These are phyloP conservation scores for Lontra canadensis DNA, from an alignment of 2,113 vertebrate species.

Conservation along the genomic window DNA sequence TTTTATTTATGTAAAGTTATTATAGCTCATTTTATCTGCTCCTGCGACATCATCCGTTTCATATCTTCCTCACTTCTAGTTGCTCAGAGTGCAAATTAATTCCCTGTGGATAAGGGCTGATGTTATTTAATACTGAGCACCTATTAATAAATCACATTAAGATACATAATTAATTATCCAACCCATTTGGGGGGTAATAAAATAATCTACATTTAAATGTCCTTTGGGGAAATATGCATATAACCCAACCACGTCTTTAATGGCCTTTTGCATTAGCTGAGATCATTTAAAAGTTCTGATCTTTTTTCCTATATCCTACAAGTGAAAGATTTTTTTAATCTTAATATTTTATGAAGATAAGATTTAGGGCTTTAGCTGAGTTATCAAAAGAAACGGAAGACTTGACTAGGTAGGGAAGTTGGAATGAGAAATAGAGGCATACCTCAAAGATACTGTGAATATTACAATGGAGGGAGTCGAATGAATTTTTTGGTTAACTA, in stretches of 20 bases:
- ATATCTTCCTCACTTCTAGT: constrained; percentile 53
- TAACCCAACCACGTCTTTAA: neutral
- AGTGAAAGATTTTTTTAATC: neutral
- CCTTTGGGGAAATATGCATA: constrained; percentile 46
- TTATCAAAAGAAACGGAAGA: neutral
- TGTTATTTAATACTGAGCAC: constrained; percentile 69
- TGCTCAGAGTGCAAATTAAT: constrained; percentile 65
- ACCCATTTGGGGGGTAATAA: constrained; percentile 37
- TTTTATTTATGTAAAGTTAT: constrained; percentile 71
- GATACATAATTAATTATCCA: constrained; percentile 69
- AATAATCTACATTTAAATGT: constrained; percentile 58
- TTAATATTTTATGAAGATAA: neutral
- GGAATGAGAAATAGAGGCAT: neutral
- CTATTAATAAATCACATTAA: constrained; percentile 75
- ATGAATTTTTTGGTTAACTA: neutral
- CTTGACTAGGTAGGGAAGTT: neutral
- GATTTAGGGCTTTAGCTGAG: neutral
- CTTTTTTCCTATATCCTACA: neutral
- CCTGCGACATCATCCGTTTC: constrained; percentile 51
- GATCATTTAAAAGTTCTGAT: neutral
- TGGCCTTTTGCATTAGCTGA: neutral
- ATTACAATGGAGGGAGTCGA: neutral
- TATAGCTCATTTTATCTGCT: constrained; percentile 67
- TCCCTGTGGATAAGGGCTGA: constrained; percentile 35
- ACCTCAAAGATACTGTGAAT: neutral